Conservation (phyloP, 2,888 invertebrate genomes). For the Oscheius sp. region DNA sequence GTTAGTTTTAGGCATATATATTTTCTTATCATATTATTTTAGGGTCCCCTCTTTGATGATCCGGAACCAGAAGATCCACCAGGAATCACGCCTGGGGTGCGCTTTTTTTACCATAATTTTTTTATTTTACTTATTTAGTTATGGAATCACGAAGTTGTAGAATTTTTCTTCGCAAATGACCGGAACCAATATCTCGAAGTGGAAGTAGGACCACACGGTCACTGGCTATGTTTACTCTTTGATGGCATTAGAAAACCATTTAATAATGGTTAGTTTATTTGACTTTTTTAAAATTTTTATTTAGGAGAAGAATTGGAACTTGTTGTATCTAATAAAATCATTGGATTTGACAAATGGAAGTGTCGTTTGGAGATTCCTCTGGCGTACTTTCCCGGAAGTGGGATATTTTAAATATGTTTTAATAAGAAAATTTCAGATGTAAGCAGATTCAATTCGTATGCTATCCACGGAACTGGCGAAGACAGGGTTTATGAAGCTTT, state of each 20-base stretch:
- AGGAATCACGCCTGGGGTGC: conserved; percentile 63
- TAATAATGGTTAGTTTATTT: conserved; percentile 72
- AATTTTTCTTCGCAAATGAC: conserved; percentile 77
- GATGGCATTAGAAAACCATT: conserved; percentile 75
- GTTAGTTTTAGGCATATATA: conserved; percentile 35
- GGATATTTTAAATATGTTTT: conserved; percentile 14
- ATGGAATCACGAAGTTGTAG: conserved; percentile 75
- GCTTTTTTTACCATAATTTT: no score
- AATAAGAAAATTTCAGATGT: conserved; percentile 65
- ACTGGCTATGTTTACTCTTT: conserved; percentile 74
- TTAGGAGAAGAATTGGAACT: conserved; percentile 70
- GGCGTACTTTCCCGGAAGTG: conserved; percentile 75
- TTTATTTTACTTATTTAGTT: conserved; percentile 52
- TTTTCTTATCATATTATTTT: no score
- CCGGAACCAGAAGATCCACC: conserved; percentile 67
- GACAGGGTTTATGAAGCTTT: conserved; percentile 75
- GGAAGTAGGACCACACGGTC: conserved; percentile 76
- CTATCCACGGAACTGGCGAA: conserved; percentile 76
- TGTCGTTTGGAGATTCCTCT: conserved; percentile 76
- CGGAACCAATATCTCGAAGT: conserved; percentile 76
- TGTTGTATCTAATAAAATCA: conserved; percentile 64
- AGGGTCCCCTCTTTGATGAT: conserved; percentile 72
- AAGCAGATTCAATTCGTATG: conserved; percentile 77
- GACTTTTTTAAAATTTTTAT: conserved; percentile 2
- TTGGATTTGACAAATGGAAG: conserved; percentile 65